Base-by-base conservation (phyloP, 1,140 invertebrate genomes). In the Sycobia sp. region DNA sequence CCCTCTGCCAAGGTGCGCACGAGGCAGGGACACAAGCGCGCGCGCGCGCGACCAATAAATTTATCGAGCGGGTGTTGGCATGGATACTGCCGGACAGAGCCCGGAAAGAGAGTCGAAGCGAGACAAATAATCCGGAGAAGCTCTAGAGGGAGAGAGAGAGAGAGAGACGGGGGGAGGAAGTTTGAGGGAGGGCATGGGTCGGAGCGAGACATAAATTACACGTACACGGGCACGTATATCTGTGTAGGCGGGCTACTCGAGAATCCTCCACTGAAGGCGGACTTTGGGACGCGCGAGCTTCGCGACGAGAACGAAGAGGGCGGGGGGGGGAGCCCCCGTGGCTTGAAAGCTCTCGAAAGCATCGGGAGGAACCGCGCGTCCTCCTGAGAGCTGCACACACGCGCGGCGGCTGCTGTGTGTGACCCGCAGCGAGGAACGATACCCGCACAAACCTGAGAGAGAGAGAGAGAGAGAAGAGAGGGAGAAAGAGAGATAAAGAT, bases 1-100 rank as follows among this genome's bases (percentile, higher is more conserved):
- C n/a, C n/a, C n/a, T n/a, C n/a, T n/a, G n/a, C n/a, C n/a, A n/a
- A n/a, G n/a, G n/a, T n/a, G n/a, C n/a, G n/a, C n/a, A n/a, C n/a
- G n/a, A n/a, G n/a, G n/a, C n/a, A n/a, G n/a, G n/a, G n/a, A n/a
- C n/a, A n/a, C n/a, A n/a, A n/a, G n/a, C n/a, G n/a, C n/a, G n/a
- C n/a, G n/a, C 50, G 27, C 16, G 39, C 16, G 41, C 79, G 77
- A 80, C 79, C 79, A 80, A 82, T 82, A 80, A 79, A 80, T 80
- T 81, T 81, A 82, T 81, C 78, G 80, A 81, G 78, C 80, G 80
- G 73, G 78, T 79, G 80, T 82, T 82, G 80, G 78, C 80, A 82
- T 82, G 80, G 80, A 79, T 76, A 82, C 80, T 80, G 75, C 77
- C 72, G 78, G 77, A 81, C 78, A 79, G 76, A 78, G 72, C 13